Base-by-base conservation (phyloP, 1,140 invertebrate species). In the Eueides isabella region DNA sequence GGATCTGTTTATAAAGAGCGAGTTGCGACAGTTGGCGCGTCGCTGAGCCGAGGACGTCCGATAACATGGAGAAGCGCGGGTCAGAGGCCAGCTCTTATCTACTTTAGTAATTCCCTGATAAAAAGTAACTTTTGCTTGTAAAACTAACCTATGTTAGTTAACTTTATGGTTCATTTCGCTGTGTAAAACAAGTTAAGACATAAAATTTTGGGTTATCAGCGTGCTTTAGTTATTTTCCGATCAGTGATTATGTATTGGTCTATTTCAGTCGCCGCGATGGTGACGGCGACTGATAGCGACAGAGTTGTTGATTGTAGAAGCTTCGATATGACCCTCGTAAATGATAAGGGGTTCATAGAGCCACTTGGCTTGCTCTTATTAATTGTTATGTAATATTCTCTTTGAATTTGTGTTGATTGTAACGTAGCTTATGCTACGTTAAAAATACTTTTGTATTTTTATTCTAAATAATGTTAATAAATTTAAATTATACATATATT, bases 151-250 rank as follows among this genome's bases (percentile, higher is more conserved):
- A 64, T 19, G 3, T 4, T 14, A 2, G 4, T 55, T 12, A 29
- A 29, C 28, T 26, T 48, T 48, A 55, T 9, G 48, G 48, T 26
- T 55, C 4, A 55, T 2, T 12, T 55, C 23, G 19, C 9, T 11
- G 7, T 26, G 23, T 12, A 12, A 16, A 4, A 41, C 14, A 7
- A 61, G 61, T 72, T 12, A 1, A 31, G 31, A 19, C 23, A 67
- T 73, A 41, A 73, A 67, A 73, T 44, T 26, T 35, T 14, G 48
- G 55, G 71, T 71, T 77, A 77, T 77, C 75, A n/a, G 1, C 48
- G 66, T 33, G 67, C n/a, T 44, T 66, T 74, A 67, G 75, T 77
- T 77, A 77, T 77, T 77, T 77, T 77, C 71, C 75, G 75, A 77
- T 77, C 75, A 71, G 71, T 73, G 75, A 77, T 77, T 71, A 69